These are phyloP conservation scores for Calyptommatus sinebrachiatus DNA, from an alignment of 2,113 vertebrate species.

Conservation along the genomic window DNA sequence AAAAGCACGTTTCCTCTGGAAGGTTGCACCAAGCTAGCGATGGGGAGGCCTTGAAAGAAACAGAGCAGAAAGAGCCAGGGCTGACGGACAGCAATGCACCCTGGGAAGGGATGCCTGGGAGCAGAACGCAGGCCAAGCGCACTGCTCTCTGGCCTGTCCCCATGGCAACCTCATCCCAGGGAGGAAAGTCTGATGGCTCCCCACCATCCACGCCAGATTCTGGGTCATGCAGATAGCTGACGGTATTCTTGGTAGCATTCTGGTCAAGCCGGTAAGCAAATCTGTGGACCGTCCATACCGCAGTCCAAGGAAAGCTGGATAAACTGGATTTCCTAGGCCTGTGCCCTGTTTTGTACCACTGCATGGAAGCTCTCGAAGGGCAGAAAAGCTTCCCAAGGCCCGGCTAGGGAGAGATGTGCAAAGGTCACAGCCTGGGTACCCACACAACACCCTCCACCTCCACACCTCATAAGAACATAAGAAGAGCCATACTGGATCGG, in stretches of 20 bases:
- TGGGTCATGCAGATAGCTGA: conserved; percentile 6
- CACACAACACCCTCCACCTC: neutral
- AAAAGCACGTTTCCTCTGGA: neutral
- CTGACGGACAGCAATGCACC: conserved; percentile 18
- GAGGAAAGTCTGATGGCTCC: neutral
- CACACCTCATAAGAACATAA: no score
- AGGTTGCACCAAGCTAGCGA: neutral
- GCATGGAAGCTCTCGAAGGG: no score
- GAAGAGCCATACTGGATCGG: no score
- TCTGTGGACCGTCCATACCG: accelerated
- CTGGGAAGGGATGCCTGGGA: conserved; percentile 48
- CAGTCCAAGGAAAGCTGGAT: neutral
- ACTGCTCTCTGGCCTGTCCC: conserved; percentile 32
- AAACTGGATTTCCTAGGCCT: neutral
- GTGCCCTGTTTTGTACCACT: no score
- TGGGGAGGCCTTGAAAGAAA: conserved; percentile 23
- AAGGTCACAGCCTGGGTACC: no score
- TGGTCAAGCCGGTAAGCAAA: accelerated
- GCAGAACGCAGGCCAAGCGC: conserved; percentile 24
- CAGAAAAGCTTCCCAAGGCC: no score
- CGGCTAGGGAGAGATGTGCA: no score
- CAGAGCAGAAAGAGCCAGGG: conserved; percentile 54
- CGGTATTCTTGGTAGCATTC: neutral
- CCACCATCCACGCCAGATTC: accelerated
- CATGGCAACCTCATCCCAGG: conserved; percentile 42